Conservation (phyloP, 2,113 vertebrate genomes). For the Microtus pennsylvanicus region DNA sequence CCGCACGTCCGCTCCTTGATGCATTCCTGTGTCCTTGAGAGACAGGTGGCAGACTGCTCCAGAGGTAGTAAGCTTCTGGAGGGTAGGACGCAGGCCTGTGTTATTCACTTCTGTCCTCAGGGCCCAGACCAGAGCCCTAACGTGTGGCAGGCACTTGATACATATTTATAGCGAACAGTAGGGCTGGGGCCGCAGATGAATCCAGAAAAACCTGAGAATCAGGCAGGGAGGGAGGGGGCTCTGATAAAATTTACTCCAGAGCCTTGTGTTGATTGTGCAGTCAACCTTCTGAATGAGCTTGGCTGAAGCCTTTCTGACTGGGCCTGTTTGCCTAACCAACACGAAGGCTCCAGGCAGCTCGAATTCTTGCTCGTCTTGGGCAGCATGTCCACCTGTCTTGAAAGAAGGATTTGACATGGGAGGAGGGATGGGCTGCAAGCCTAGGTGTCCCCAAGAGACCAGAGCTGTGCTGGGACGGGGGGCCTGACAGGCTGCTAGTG, state of each 20-base stretch:
- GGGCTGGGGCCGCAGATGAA: background rate
- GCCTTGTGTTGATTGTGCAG: background rate
- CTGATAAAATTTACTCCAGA: background rate
- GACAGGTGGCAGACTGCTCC: background rate
- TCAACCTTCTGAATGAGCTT: background rate
- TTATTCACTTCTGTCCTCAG: background rate
- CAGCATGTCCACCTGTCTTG: background rate
- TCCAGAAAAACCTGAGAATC: background rate
- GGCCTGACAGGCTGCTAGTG: background rate
- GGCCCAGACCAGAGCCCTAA: background rate
- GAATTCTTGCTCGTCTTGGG: background rate
- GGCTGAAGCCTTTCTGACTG: background rate
- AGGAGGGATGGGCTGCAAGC: background rate
- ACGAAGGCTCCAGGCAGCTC: background rate
- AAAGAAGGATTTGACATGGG: background rate
- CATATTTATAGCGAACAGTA: background rate
- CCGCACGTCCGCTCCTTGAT: background rate
- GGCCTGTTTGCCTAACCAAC: background rate
- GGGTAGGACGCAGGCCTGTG: background rate
- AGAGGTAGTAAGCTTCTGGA: rapidly evolving
- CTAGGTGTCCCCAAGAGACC: background rate
- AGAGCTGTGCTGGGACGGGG: background rate
- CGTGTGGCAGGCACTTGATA: background rate
- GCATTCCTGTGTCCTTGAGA: background rate
- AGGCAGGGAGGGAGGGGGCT: background rate